phyloP scores from a whole-genome alignment of 64 coral and sea anemone genomes.

The Montipora capricornis region DNA sequence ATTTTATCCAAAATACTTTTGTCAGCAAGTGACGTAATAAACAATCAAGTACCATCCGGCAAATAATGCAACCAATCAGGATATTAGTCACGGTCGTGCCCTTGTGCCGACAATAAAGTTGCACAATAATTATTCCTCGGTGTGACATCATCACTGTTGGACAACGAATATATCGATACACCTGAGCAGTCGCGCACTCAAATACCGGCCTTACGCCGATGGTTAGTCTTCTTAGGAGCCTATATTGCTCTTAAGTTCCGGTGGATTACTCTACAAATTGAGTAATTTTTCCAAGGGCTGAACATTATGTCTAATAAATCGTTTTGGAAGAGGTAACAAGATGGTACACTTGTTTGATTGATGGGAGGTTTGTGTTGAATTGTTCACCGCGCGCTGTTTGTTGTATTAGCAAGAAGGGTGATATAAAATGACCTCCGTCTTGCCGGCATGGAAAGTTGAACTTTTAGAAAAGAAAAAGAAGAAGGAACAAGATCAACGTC shows the following conservation, averaged over 20 bases:
- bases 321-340: neutral
- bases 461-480: conserved; percentile 92
- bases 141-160: conserved; percentile 14
- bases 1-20: conserved; percentile 29
- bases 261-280: neutral
- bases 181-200: neutral
- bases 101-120: conserved; percentile 35
- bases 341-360: neutral
- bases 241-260: neutral
- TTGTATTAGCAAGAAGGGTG: neutral
- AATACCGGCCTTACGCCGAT: neutral
- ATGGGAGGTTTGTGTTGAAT: neutral
- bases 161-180: neutral
- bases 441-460: conserved; percentile 89
- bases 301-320: neutral
- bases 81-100: neutral
- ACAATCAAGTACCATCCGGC: neutral
- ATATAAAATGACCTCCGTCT: conserved; percentile 66
- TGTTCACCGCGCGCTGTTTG: neutral
- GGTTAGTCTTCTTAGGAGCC: neutral
- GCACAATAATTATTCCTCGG: neutral
- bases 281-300: neutral
- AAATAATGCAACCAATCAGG: conserved; percentile 28
- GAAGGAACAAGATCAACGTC: conserved; percentile 74
- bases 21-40: conserved; percentile 1